Evolutionary conservation across 2,797 vertebrate species (phyloP).

Genomic region (Bradypodion ventrale): DNA sequence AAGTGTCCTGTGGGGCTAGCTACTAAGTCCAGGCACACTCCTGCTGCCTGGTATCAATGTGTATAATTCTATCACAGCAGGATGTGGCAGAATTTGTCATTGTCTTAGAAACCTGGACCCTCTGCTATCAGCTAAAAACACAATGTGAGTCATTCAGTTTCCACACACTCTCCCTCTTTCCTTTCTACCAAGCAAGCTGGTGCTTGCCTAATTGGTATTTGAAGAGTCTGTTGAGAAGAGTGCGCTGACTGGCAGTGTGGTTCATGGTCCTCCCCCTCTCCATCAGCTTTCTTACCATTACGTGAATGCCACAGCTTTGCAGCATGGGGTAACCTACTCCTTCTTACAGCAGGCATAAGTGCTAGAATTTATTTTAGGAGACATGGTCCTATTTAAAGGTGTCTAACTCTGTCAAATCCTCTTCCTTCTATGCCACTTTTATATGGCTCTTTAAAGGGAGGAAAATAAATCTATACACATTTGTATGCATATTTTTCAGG

Average conservation of each 20-base stretch:
- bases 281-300: slow-evolving; percentile 25
- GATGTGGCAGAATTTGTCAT: slow-evolving; percentile 46
- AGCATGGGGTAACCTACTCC: background rate
- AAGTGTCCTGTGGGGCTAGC: background rate
- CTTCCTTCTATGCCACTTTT: background rate
- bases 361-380: slow-evolving; percentile 22
- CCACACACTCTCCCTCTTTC: background rate
- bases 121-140: slow-evolving; percentile 54
- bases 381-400: slow-evolving; percentile 9
- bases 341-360: background rate
- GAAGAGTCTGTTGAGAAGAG: slow-evolving; percentile 41
- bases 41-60: slow-evolving; percentile 13
- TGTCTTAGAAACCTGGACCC: slow-evolving; percentile 45
- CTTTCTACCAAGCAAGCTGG: slow-evolving; percentile 9
- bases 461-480: background rate
- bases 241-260: slow-evolving; percentile 34
- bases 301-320: slow-evolving; percentile 45
- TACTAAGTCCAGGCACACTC: slow-evolving; percentile 44
- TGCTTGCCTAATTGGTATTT: slow-evolving; percentile 54
- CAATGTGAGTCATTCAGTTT: slow-evolving; percentile 37
- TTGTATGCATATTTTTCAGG: background rate
- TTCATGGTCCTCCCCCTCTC: background rate
- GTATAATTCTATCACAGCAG: slow-evolving; percentile 45
- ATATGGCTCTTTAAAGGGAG: background rate
- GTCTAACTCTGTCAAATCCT: background rate